Evolutionary conservation across 2,888 invertebrate genomes (phyloP).

Genomic region (Agrypnus murinus): DNA sequence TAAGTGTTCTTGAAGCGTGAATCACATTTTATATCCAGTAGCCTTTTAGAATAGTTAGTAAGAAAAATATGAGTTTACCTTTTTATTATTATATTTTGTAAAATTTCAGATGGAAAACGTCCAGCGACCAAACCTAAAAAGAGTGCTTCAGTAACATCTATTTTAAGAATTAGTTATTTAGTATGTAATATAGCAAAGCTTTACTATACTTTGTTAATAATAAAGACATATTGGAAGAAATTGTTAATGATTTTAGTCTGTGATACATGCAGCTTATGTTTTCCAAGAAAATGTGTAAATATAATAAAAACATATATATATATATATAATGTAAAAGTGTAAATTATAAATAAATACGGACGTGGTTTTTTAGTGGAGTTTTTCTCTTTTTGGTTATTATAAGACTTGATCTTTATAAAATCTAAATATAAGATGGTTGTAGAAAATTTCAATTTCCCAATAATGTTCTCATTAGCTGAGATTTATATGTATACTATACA

Average conservation of each 20-base stretch:
- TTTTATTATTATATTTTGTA: no score
- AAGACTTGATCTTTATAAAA: no score
- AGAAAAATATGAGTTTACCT: no score
- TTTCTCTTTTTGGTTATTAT: no score
- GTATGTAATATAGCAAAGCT: constrained; percentile 1
- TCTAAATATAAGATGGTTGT: not conserved
- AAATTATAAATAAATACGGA: constrained; percentile 2
- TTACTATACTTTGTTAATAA: constrained; percentile 23
- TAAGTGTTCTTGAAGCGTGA: no score
- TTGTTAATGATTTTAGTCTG: constrained; percentile 40
- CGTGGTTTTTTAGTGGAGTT: constrained; percentile 4
- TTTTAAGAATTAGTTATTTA: not conserved
- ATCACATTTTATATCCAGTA: no score
- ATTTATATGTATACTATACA: not conserved
- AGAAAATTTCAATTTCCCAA: not conserved
- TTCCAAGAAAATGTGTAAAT: constrained; percentile 20
- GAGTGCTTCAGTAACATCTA: no score
- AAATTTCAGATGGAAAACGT: no score
- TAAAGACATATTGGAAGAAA: constrained; percentile 8
- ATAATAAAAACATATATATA: not conserved
- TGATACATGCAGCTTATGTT: constrained; percentile 31
- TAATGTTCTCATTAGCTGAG: not conserved
- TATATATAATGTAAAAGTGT: no score
- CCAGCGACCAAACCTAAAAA: no score
- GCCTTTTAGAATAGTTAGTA: no score